Percentiles rank a stretch among this genome's conserved stretches.
Evolutionary conservation across 2,797 vertebrate species (phyloP).

Genomic region (Menidia menidia): DNA sequence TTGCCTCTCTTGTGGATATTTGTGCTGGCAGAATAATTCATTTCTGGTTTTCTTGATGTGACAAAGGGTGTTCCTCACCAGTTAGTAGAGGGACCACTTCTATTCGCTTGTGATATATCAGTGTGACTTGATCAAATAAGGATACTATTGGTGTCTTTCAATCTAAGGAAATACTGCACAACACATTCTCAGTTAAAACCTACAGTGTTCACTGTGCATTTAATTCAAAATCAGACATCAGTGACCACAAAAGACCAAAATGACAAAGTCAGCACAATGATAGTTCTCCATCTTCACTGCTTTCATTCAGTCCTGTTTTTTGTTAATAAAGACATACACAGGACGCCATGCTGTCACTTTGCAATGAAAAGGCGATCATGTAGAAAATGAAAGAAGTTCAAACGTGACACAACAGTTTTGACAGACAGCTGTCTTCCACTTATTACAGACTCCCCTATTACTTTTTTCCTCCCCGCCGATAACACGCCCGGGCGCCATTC

Average conservation of each 20-base stretch:
- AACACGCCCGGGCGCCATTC: conserved; percentile 44
- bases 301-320: conserved; percentile 30
- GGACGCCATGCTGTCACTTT: conserved; percentile 19
- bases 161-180: neutral
- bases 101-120: too few species aligned
- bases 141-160: too few species aligned
- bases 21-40: too few species aligned
- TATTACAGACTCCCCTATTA: conserved; percentile 59
- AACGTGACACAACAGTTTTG: conserved; percentile 43
- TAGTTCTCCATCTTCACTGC: conserved; percentile 3
- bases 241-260: neutral
- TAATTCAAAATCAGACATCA: neutral
- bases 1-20: too few species aligned
- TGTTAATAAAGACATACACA: conserved; percentile 50
- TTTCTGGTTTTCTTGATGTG: too few species aligned
- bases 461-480: conserved; percentile 48
- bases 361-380: conserved; percentile 56
- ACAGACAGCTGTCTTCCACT: conserved; percentile 77
- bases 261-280: neutral
- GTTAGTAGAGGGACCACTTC: too few species aligned
- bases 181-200: neutral
- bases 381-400: conserved; percentile 60
- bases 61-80: too few species aligned
- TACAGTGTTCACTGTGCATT: neutral
- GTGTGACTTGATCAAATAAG: too few species aligned